Base-by-base conservation (phyloP, 2,797 vertebrate genomes). In the Lagorchestes hirsutus region DNA sequence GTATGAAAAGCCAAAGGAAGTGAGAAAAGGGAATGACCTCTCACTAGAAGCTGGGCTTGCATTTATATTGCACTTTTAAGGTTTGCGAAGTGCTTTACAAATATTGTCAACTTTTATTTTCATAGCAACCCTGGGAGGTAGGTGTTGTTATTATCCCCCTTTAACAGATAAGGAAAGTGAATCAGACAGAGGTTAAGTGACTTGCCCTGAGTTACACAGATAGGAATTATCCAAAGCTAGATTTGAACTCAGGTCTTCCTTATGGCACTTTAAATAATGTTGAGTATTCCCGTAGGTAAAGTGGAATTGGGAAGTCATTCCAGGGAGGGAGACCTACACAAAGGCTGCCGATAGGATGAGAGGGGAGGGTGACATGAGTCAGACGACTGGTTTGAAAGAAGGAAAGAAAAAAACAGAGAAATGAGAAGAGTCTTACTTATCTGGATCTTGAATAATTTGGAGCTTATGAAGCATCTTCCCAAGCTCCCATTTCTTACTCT, bases 401-500 rank as follows among this genome's bases (percentile, higher is more conserved):
- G 14, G 62, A 74, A 74, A n/a, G 62, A 74, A 40, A 22, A 8
- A 16, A 31, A n/a, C 34, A 55, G 16, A 55, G 55, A 55, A 29
- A 58, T 29, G 0, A 57, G 56, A 6, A 58, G 56, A 57, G 57
- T 31, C 62, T 74, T n/a, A 18, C 16, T 40, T 74, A n/a, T 22
- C n/a, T 74, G n/a, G 12, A 0, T 0, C n/a, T 91, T 31, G 34
- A 74, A 58, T 67, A 34, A 13, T 74, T 90, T 67, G 27, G 14
- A 31, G 27, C 90, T 67, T 46, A 59, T 5, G 24, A 0, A 50
- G 8, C 55, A 1, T 14, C 27, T 57, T 93, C 52, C 13, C 34
- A 87, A 93, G 28, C 14, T 50, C 93, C 93, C 46, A 40, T 93
- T 94, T 96, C n/a, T 55, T 95, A 90, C 46, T 57, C n/a, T 59